These are phyloP conservation scores for Hofmannophila pseudospretella DNA, from an alignment of 2,888 invertebrate species.

Conservation along the genomic window DNA sequence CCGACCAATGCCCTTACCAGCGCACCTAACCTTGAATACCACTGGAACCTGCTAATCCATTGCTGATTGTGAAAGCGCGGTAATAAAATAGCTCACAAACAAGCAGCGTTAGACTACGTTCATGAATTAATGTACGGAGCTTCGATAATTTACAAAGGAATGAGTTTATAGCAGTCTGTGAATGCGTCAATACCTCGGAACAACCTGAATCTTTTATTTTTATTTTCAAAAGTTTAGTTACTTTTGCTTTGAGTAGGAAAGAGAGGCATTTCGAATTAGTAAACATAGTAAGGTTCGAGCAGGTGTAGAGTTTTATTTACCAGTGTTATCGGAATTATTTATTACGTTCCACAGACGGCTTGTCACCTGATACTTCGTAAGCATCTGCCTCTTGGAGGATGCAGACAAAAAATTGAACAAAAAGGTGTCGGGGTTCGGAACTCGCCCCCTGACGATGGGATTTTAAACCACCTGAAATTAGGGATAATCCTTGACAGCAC, in stretches of 20 bases:
- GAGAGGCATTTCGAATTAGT: no score
- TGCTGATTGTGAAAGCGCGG: constrained; percentile 3
- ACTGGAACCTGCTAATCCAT: constrained; percentile 5
- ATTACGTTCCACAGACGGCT: constrained; percentile 12
- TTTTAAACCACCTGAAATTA: background rate
- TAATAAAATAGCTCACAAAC: background rate
- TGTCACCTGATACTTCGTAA: constrained; percentile 17
- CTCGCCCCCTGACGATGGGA: background rate
- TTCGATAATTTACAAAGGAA: background rate
- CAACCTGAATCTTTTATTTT: background rate
- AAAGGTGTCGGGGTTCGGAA: background rate
- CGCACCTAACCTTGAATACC: constrained; percentile 16
- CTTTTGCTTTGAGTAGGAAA: no score
- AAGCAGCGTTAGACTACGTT: constrained; percentile 3
- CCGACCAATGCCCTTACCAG: constrained; percentile 12
- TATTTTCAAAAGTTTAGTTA: background rate
- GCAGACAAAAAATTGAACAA: constrained; percentile 5
- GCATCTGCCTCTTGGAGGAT: constrained; percentile 14
- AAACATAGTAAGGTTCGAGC: no score
- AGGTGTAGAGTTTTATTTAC: constrained; percentile 10
- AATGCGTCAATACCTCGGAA: background rate
- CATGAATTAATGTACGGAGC: background rate
- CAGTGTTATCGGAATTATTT: constrained; percentile 6
- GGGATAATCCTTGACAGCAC: no score
- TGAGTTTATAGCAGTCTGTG: background rate